These are phyloP conservation scores for Machimus rusticus DNA, from an alignment of 2,888 invertebrate genomes.

Conservation along the genomic window DNA sequence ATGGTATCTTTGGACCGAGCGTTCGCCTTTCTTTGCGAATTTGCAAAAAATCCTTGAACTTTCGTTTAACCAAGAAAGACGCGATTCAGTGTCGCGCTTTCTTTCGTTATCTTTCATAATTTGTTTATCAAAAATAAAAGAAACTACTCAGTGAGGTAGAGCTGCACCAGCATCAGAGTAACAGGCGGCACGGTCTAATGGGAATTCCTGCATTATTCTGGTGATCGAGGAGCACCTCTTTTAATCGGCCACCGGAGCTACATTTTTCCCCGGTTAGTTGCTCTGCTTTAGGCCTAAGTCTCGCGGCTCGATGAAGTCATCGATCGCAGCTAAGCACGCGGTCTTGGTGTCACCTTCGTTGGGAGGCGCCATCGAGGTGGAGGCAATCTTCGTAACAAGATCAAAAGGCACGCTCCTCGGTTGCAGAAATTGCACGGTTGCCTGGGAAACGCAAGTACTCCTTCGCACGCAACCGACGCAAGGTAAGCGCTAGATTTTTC, in stretches of 20 bases:
- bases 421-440: not conserved
- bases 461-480: not conserved
- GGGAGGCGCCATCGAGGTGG: not conserved
- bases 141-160: not conserved
- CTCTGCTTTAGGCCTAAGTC: not conserved
- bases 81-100: not conserved
- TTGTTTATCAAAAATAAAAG: not conserved
- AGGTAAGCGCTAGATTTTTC: not conserved
- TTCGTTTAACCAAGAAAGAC: not conserved
- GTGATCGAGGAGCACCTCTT: not conserved
- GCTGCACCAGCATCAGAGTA: not conserved
- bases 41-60: not conserved
- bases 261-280: not conserved
- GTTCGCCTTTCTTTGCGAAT: not conserved
- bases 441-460: not conserved
- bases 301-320: not conserved
- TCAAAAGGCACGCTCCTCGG: not conserved
- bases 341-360: not conserved
- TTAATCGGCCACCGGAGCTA: not conserved
- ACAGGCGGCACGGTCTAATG: not conserved
- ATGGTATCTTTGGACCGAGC: not conserved
- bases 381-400: not conserved
- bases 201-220: not conserved
- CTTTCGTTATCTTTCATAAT: not conserved
- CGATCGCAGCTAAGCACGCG: not conserved